A percentile compares a stretch with the other conserved stretches of the same genome.
Evolutionary conservation across 2,113 vertebrate species (phyloP).

Genomic region (Mormyrus lacerda): DNA sequence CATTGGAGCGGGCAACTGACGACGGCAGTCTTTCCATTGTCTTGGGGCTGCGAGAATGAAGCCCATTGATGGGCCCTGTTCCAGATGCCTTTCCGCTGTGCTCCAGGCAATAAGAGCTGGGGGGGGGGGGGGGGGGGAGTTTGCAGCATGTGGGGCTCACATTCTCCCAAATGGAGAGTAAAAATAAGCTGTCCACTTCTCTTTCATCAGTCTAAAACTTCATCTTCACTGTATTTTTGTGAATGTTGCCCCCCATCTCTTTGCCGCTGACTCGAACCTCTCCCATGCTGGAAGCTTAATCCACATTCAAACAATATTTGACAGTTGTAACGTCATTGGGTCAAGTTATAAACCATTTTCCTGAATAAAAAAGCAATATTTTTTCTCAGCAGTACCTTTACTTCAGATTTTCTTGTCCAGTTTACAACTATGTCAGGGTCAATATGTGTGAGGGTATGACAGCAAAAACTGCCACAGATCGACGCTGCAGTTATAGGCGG

Average conservation of each 20-base stretch:
- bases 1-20: background rate
- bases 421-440: background rate
- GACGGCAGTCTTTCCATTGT: background rate
- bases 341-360: background rate
- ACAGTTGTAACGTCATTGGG: background rate
- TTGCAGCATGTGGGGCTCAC: background rate
- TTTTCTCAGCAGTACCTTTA: background rate
- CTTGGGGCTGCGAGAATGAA: background rate
- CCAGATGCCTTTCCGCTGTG: conserved; percentile 1
- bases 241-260: background rate
- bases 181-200: background rate
- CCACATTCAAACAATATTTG: background rate
- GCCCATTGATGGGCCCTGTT: conserved; percentile 4
- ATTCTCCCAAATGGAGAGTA: background rate
- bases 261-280: background rate
- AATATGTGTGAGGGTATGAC: background rate
- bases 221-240: background rate
- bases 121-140: background rate
- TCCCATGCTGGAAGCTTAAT: background rate
- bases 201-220: background rate
- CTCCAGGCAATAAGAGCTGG: conserved; percentile 6
- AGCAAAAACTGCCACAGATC: background rate
- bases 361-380: background rate
- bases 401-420: background rate
- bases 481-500: background rate